Percentiles rank a stretch among this genome's conserved stretches.
Conservation (phyloP, 2,888 invertebrate species). For the Melanchra persicariae region DNA sequence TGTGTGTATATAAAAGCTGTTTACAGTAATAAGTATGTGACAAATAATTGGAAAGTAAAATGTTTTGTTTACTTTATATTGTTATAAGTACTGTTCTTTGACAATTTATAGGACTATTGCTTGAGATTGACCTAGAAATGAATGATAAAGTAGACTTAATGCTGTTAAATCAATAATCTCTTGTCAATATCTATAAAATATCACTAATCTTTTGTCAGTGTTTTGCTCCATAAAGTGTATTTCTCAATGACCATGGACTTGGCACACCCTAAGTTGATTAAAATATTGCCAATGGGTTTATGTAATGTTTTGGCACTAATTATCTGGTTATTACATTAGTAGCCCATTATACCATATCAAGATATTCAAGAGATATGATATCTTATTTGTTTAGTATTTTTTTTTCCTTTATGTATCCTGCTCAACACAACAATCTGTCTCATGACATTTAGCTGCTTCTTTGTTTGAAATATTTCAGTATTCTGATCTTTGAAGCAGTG, state of each 20-base stretch:
- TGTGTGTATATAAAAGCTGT: background rate
- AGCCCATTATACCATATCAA: background rate
- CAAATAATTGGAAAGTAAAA: conserved; percentile 9
- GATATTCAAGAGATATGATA: background rate
- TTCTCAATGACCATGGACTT: conserved; percentile 1
- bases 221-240: background rate
- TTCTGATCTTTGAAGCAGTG: too few relatives aligned
- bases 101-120: background rate
- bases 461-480: too few relatives aligned
- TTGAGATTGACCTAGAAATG: background rate
- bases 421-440: too few relatives aligned
- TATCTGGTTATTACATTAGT: conserved; percentile 1
- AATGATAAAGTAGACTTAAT: background rate
- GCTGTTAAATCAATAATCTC: too few relatives aligned
- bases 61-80: background rate
- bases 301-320: background rate
- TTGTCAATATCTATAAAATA: background rate
- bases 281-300: background rate
- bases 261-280: background rate
- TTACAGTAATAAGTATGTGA: background rate
- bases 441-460: too few relatives aligned
- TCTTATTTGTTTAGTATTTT: background rate
- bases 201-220: background rate
- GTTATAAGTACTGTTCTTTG: background rate
- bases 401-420: too few relatives aligned